Conservation (phyloP, 2,888 invertebrate genomes). For the Onthophagus sagittarius region DNA sequence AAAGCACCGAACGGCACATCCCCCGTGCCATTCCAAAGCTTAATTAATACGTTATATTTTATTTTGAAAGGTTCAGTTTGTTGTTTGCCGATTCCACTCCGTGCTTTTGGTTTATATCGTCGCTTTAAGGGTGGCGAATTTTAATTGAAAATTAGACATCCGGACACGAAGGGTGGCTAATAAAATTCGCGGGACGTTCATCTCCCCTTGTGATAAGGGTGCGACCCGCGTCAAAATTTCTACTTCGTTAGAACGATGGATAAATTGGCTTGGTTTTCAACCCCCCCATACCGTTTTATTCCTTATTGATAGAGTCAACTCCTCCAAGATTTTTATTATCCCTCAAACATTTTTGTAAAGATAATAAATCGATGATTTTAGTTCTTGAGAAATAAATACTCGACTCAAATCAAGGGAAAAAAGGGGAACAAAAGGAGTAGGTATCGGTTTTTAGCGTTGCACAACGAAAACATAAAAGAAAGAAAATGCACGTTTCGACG, state of each 20-base stretch:
- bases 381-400: too few relatives aligned
- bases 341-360: too few relatives aligned
- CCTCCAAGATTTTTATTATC: too few relatives aligned
- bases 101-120: background rate
- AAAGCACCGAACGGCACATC: background rate
- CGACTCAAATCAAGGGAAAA: too few relatives aligned
- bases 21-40: background rate
- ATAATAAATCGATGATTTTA: too few relatives aligned
- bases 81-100: background rate
- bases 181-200: background rate
- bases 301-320: background rate
- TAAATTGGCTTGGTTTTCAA: background rate
- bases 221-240: background rate
- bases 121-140: background rate
- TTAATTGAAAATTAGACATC: background rate
- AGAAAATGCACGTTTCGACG: background rate
- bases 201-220: background rate
- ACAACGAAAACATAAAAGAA: too few relatives aligned
- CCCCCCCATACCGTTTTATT: background rate
- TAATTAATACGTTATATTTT: background rate
- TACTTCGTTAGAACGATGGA: background rate
- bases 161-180: background rate
- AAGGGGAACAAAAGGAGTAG: too few relatives aligned
- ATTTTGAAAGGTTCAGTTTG: background rate
- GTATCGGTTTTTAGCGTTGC: too few relatives aligned